Percentiles rank a stretch among this genome's conserved stretches.
These are phyloP conservation scores for Hippocampus barbouri DNA, from an alignment of 2,113 vertebrate species.

Conservation along the genomic window DNA sequence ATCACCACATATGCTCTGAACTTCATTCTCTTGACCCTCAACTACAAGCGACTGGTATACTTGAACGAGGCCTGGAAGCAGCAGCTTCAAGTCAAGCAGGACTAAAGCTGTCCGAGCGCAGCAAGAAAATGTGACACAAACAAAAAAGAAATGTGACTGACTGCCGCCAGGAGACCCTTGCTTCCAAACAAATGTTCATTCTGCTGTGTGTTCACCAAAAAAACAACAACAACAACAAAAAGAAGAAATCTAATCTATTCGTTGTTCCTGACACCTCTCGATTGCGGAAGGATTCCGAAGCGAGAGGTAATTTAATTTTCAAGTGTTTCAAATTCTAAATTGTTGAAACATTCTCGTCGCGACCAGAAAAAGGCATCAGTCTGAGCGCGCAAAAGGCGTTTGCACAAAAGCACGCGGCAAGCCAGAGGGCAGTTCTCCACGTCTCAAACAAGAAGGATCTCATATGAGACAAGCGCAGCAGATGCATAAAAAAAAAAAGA, in stretches of 20 bases:
- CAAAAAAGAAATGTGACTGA: constrained; percentile 61
- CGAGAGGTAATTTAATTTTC: constrained; percentile 44
- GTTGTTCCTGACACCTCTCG: constrained; percentile 71
- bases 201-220: constrained; percentile 78
- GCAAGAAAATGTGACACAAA: constrained; percentile 47
- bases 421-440: constrained; percentile 20
- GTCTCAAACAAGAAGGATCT: constrained; percentile 32
- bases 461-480: constrained; percentile 43
- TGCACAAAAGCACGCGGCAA: constrained; percentile 25
- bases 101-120: constrained; percentile 71
- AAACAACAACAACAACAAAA: constrained; percentile 21
- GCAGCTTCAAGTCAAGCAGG: constrained; percentile 91
- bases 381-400: constrained; percentile 62
- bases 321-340: constrained; percentile 63
- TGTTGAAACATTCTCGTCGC: constrained; percentile 58
- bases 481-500: constrained; percentile 51
- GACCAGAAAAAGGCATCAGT: constrained; percentile 31
- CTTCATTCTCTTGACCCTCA: constrained; percentile 96
- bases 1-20: constrained; percentile 93
- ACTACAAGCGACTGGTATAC: constrained; percentile 99
- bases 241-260: constrained; percentile 63
- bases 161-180: constrained; percentile 84
- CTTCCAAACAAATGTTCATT: constrained; percentile 93
- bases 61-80: constrained; percentile 99
- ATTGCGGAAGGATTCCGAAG: constrained; percentile 63